Base-by-base conservation (phyloP, 2,888 invertebrate genomes). In the Tenthredo livida region DNA sequence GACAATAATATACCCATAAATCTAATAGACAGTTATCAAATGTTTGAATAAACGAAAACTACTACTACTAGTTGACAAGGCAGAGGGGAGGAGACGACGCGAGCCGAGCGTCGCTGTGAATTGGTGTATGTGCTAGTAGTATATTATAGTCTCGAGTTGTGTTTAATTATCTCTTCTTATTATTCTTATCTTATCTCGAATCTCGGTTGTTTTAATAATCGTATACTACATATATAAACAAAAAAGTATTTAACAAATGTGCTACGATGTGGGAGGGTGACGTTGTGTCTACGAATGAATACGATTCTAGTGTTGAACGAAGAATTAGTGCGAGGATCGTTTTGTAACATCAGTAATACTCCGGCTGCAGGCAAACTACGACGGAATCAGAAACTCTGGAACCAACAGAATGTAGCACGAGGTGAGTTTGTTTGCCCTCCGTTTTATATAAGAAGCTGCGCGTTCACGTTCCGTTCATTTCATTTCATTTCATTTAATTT, bases 331-430 rank as follows among this genome's bases (percentile, higher is more conserved):
- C 72, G 77, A 29, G 50, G 77, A 50, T 33, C 54, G 50, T 50
- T 77, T 33, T 54, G 47, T 50, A 54, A 54, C 50, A 54, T 77
- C 25, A 17, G 37, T 50, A 17, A 33, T 47, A 29, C 50, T 33
- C 50, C n/a, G 54, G 15, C 77, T 17, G 29, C 54, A 40, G 77
- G 77, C 77, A 54, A 77, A 77, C 47, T 33, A 33, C 29, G 29
- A 25, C 54, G 61, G 47, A 40, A 80, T 80, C 61, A 21, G 61
- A 80, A 61, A 29, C 80, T 61, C 61, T 61, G 33, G 61, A 80
- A 88, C 89, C 91, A 89, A 89, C 91, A 92, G 92, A 92, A 93
- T 93, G 93, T 92, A 91, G 93, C 93, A 92, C 92, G 93, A 93
- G 93, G 93, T 93, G 91, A 93, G 92, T 90, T 89, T 90, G 84